Evolutionary conservation across 2,113 vertebrate species (phyloP).

Genomic region (Myrmecobius fasciatus): DNA sequence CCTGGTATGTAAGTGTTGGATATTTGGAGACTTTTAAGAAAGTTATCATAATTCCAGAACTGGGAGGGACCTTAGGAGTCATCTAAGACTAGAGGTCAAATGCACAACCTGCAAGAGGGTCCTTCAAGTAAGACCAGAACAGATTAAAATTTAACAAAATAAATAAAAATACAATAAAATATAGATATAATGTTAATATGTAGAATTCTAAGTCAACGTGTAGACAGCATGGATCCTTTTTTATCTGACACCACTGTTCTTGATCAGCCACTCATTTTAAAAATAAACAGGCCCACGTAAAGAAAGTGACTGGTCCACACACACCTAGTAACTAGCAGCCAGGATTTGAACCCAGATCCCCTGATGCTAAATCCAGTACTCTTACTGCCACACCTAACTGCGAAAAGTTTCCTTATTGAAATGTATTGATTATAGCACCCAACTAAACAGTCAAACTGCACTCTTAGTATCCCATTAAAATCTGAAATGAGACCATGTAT

Average conservation of each 20-base stretch:
- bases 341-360: background rate
- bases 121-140: background rate
- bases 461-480: conserved; percentile 14
- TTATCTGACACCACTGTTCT: background rate
- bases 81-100: background rate
- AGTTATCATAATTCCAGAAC: background rate
- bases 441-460: conserved; percentile 28
- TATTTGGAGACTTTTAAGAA: conserved; percentile 41
- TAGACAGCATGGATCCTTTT: background rate
- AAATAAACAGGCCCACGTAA: background rate
- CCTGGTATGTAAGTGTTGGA: background rate
- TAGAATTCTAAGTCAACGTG: background rate
- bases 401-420: conserved; percentile 41
- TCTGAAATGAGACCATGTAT: background rate
- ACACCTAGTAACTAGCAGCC: background rate
- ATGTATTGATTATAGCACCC: conserved; percentile 23
- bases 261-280: background rate
- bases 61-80: background rate
- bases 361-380: background rate
- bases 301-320: background rate
- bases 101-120: background rate
- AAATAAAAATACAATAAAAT: background rate
- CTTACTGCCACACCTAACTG: background rate
- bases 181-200: background rate
- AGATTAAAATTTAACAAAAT: background rate